Evolutionary conservation across 2,113 vertebrate genomes (phyloP).

Genomic region (Microtus oregoni): DNA sequence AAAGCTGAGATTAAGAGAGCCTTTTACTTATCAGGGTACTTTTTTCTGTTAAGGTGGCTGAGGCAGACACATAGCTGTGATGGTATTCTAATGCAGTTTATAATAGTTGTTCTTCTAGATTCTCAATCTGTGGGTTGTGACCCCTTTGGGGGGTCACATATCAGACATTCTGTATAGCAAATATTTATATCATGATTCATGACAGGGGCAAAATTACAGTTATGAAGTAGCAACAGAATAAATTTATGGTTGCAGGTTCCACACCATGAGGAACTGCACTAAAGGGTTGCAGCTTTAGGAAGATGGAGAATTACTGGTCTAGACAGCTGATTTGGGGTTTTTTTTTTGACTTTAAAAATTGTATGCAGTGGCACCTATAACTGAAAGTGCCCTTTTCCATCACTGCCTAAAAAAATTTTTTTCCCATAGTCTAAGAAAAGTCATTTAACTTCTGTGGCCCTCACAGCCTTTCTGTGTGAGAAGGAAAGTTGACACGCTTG

Average conservation of each 20-base stretch:
- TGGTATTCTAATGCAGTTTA: slow-evolving; percentile 16
- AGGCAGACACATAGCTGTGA: background rate
- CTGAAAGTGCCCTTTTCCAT: background rate
- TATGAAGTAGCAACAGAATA: background rate
- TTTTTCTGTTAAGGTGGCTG: background rate
- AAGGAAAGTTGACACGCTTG: background rate
- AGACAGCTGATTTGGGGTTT: background rate
- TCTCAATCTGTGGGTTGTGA: background rate
- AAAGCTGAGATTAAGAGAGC: background rate
- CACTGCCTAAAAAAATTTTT: background rate
- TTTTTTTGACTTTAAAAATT: background rate
- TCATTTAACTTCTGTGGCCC: background rate
- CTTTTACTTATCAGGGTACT: background rate
- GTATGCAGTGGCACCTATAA: background rate
- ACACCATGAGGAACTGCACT: background rate
- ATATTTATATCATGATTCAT: background rate
- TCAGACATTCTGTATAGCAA: background rate
- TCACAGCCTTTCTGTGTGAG: background rate
- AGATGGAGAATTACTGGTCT: background rate
- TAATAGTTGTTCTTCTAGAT: background rate
- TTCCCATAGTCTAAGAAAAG: slow-evolving; percentile 14
- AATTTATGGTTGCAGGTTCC: background rate
- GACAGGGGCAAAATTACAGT: background rate
- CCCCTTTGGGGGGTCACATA: background rate
- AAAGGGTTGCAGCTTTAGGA: background rate